Percentiles rank a stretch among this genome's conserved stretches.
These are phyloP conservation scores for Chrysochloris asiatica DNA, from an alignment of 2,113 vertebrate species.

Conservation along the genomic window DNA sequence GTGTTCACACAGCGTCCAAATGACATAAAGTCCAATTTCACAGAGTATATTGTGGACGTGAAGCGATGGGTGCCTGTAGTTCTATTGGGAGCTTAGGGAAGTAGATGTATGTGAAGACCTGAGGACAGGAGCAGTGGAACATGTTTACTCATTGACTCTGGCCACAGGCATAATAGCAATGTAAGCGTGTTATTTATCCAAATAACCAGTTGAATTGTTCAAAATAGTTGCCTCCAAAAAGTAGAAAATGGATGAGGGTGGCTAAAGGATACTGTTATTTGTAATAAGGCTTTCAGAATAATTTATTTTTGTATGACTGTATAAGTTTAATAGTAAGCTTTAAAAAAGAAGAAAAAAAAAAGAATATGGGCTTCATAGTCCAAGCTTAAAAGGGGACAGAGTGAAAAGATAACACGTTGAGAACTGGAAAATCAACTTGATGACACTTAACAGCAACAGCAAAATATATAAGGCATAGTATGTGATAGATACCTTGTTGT, in stretches of 20 bases:
- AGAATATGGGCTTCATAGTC: no score
- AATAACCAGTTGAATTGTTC: conserved; percentile 3
- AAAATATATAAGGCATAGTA: neutral
- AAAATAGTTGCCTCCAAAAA: neutral
- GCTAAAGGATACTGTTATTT: neutral
- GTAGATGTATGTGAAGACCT: neutral
- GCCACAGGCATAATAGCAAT: neutral
- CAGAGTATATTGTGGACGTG: no score
- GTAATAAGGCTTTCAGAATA: neutral
- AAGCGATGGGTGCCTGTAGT: neutral
- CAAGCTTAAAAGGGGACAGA: no score
- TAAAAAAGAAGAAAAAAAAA: neutral
- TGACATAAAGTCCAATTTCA: no score
- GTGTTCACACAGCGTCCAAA: no score
- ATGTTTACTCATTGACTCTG: neutral
- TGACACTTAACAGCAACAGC: no score
- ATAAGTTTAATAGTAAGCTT: conserved; percentile 8
- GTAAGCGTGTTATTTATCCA: neutral
- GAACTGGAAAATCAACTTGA: no score
- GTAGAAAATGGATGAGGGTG: neutral
- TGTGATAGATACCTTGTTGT: no score
- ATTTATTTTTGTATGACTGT: neutral
- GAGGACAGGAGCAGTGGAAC: neutral
- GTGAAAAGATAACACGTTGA: no score
- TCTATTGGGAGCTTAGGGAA: neutral